Conservation (phyloP, 2,888 invertebrate genomes). For the Drosophila pseudotakahashii region DNA sequence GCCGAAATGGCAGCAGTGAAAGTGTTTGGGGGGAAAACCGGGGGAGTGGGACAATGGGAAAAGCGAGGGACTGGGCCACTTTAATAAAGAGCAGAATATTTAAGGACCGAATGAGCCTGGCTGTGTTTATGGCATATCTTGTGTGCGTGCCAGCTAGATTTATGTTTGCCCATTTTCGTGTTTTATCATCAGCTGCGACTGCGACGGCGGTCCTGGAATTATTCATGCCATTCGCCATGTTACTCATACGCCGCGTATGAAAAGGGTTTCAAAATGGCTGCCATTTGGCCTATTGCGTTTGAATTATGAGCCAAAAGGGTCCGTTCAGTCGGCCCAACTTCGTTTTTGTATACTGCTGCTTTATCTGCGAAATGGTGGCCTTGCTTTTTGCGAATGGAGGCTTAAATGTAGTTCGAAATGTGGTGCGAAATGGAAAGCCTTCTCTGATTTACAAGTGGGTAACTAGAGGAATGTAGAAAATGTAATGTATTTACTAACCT, state of each 20-base stretch:
- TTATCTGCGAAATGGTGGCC: slow-evolving; percentile 37
- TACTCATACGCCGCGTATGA: slow-evolving; percentile 74
- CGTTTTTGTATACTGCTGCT: slow-evolving; percentile 24
- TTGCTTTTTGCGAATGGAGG: slow-evolving; percentile 16
- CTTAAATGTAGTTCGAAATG: slow-evolving; percentile 41
- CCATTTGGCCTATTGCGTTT: slow-evolving; percentile 50
- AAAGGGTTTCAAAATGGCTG: slow-evolving; percentile 65
- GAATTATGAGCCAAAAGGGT: slow-evolving; percentile 66
- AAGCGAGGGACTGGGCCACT: slow-evolving; percentile 39
- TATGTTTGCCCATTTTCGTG: slow-evolving; percentile 75
- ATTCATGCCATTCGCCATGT: slow-evolving; percentile 77
- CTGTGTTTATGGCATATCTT: slow-evolving; percentile 67
- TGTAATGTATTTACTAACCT: no score
- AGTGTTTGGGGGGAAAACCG: slow-evolving; percentile 18
- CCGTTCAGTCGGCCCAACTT: slow-evolving; percentile 8
- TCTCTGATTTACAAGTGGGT: slow-evolving; percentile 59
- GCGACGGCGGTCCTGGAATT: slow-evolving; percentile 68
- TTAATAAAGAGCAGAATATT: slow-evolving; percentile 67
- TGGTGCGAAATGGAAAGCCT: slow-evolving; percentile 67
- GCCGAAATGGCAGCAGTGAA: slow-evolving; percentile 37
- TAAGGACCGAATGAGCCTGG: slow-evolving; percentile 42
- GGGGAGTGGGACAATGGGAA: not conserved
- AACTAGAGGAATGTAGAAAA: not conserved
- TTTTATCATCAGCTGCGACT: slow-evolving; percentile 76
- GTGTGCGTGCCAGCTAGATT: slow-evolving; percentile 53